Evolutionary conservation across 2,888 invertebrate genomes (phyloP).

Genomic region (Venustoraphidia nigricollis): DNA sequence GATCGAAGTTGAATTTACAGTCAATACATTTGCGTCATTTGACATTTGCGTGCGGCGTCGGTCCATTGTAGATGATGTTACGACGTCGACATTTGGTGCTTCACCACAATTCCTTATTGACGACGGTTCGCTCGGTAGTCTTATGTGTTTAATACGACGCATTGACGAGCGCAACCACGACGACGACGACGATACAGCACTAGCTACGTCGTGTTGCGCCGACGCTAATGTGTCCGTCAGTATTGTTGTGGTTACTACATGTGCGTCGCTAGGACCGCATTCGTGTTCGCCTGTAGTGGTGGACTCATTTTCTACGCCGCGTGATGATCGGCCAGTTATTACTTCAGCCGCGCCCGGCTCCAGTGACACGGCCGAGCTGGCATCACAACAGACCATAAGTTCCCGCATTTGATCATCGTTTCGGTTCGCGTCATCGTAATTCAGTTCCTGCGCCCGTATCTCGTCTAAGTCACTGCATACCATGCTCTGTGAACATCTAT

Average conservation of each 20-base stretch:
- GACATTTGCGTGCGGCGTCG: slow-evolving; percentile 19
- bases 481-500: too few species aligned
- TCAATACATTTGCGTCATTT: slow-evolving; percentile 15
- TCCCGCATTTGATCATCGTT: too few species aligned
- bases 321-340: too few species aligned
- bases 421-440: too few species aligned
- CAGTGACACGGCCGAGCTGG: slow-evolving; percentile 22
- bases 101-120: background rate
- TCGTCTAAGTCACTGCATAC: too few species aligned
- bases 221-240: slow-evolving; percentile 7
- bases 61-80: background rate
- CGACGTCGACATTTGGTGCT: background rate
- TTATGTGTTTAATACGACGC: slow-evolving; percentile 35
- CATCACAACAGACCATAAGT: slow-evolving; percentile 1
- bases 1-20: background rate
- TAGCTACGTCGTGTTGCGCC: slow-evolving; percentile 8
- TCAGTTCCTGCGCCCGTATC: too few species aligned
- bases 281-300: slow-evolving; percentile 1
- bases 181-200: slow-evolving; percentile 14
- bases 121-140: slow-evolving; percentile 25
- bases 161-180: slow-evolving; percentile 39
- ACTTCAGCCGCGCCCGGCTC: slow-evolving; percentile 16
- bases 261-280: slow-evolving; percentile 13
- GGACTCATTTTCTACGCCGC: background rate
- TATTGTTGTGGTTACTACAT: slow-evolving; percentile 10